phyloP scores from a whole-genome alignment of 37 sponge, comb jelly and placozoan species.

The Trichoplax adhaerens region DNA sequence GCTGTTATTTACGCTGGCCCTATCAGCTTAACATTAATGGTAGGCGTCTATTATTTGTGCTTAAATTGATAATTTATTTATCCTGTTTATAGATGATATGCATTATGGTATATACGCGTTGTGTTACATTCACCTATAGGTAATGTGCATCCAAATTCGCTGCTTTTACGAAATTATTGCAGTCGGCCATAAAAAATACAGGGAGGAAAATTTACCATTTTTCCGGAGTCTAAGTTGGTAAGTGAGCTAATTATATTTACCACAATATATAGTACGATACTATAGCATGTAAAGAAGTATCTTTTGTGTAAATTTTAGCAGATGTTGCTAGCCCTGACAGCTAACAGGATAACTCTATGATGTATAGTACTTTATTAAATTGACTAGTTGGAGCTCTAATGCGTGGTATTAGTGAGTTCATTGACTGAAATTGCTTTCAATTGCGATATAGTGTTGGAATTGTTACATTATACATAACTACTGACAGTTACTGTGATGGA shows the following conservation, averaged over 20 bases:
- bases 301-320: too few species aligned
- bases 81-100: neutral
- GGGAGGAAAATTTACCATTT: conserved; percentile 66
- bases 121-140: conserved; percentile 4
- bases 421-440: too few species aligned
- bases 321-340: too few species aligned
- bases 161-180: conserved; percentile 82
- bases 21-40: conserved; percentile 50
- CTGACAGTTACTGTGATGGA: too few species aligned
- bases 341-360: too few species aligned
- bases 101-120: neutral
- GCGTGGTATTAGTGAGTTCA: neutral
- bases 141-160: conserved; percentile 45
- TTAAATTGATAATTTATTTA: neutral
- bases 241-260: neutral
- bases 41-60: conserved; percentile 8
- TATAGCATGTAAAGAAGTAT: too few species aligned
- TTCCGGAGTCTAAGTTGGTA: conserved; percentile 74
- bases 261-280: too few species aligned
- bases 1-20: conserved; percentile 58
- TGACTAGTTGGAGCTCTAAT: too few species aligned
- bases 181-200: conserved; percentile 84
- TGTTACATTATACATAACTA: too few species aligned
- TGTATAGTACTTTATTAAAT: too few species aligned
- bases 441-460: too few species aligned